Conservation (phyloP, 2,113 vertebrate genomes). For the Perccottus glenii region DNA sequence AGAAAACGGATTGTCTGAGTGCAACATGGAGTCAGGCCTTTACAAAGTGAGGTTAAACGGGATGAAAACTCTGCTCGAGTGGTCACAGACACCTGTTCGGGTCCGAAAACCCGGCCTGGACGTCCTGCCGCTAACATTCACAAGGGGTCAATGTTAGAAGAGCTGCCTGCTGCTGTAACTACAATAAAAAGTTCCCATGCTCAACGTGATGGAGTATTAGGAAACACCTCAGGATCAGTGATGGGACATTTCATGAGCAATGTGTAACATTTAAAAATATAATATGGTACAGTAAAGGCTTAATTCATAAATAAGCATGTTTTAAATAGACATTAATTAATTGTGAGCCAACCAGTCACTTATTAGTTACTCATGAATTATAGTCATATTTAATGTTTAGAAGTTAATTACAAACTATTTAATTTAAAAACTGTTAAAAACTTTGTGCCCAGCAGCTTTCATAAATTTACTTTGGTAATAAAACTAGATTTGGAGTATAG, state of each 20-base stretch:
- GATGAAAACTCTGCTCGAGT: neutral
- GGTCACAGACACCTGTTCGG: too few relatives aligned
- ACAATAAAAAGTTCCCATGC: neutral
- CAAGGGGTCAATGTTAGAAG: neutral
- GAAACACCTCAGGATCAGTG: neutral
- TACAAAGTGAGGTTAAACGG: neutral
- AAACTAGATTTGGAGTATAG: neutral
- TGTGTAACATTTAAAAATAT: neutral
- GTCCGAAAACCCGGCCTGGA: neutral
- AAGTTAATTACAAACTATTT: neutral
- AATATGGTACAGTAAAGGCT: neutral
- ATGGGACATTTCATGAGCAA: neutral
- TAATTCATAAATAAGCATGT: too few relatives aligned
- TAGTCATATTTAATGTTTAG: neutral
- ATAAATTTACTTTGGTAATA: conserved; percentile 9
- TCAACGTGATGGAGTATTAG: conserved; percentile 12
- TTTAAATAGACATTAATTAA: neutral
- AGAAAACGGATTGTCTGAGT: conserved; percentile 68
- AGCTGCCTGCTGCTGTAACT: conserved; percentile 1
- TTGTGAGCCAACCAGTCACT: neutral
- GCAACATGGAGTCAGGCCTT: conserved; percentile 52
- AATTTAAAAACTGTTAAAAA: neutral
- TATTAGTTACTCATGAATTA: neutral
- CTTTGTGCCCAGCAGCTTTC: conserved; percentile 3
- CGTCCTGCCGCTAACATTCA: neutral